A percentile compares a stretch with the other conserved stretches of the same genome.
These are phyloP conservation scores for Poecilia wingei DNA, from an alignment of 2,797 vertebrate genomes.

Conservation along the genomic window DNA sequence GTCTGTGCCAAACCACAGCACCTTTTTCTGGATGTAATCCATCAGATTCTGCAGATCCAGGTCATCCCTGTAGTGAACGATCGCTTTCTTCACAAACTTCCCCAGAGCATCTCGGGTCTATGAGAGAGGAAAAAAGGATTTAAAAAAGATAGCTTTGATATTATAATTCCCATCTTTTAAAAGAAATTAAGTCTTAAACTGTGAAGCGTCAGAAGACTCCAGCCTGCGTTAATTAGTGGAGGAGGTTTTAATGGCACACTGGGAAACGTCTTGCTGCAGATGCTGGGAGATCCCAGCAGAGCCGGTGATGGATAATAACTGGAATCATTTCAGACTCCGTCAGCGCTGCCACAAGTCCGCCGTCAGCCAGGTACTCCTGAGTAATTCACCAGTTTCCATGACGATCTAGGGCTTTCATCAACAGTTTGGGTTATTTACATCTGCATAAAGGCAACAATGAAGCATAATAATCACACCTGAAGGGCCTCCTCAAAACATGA, in stretches of 20 bases:
- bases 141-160: neutral
- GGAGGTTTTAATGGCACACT: slow-evolving; percentile 18
- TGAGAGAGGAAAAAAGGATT: slow-evolving; percentile 9
- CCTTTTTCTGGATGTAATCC: slow-evolving; percentile 86
- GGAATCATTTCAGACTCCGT: slow-evolving; percentile 19
- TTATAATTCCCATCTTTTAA: neutral
- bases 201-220: slow-evolving; percentile 15
- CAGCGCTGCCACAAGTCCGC: slow-evolving; percentile 1
- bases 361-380: neutral
- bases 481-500: neutral
- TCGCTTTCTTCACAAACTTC: slow-evolving; percentile 83
- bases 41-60: slow-evolving; percentile 85
- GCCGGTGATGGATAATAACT: slow-evolving; percentile 8
- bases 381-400: slow-evolving; percentile 9
- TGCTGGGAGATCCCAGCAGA: slow-evolving; percentile 17
- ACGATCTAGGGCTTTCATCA: neutral
- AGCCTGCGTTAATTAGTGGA: slow-evolving; percentile 27
- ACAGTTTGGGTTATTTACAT: neutral
- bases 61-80: slow-evolving; percentile 84
- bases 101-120: slow-evolving; percentile 78
- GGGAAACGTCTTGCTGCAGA: slow-evolving; percentile 13
- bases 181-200: neutral
- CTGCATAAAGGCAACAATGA: neutral
- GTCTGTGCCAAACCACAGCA: slow-evolving; percentile 38
- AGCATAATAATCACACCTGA: neutral